Percentiles rank a stretch among this genome's conserved stretches.
These are phyloP conservation scores for Coremacera marginata DNA, from an alignment of 2,888 invertebrate genomes.

Conservation along the genomic window DNA sequence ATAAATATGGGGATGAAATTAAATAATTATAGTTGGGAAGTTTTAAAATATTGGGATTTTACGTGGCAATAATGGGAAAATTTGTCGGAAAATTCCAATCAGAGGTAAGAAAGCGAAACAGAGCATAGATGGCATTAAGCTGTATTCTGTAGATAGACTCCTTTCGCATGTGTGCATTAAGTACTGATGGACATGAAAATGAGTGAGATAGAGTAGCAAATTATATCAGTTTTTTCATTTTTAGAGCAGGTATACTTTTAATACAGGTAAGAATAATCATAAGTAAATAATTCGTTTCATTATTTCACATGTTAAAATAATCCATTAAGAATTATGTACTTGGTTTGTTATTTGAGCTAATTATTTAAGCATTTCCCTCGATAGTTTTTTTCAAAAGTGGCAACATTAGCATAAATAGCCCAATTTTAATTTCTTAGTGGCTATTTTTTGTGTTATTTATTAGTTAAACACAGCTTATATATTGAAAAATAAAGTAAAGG, in stretches of 20 bases:
- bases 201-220: background rate
- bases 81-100: background rate
- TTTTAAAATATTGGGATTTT: slow-evolving; percentile 4
- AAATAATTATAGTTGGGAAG: background rate
- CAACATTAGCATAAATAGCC: too few species aligned
- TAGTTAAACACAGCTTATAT: too few species aligned
- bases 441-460: too few species aligned
- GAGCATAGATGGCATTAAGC: background rate
- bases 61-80: background rate
- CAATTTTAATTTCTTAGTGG: too few species aligned
- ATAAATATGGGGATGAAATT: background rate
- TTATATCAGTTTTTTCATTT: background rate
- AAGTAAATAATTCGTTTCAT: too few species aligned
- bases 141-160: background rate
- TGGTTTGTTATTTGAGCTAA: too few species aligned
- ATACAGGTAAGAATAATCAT: background rate
- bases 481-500: too few species aligned
- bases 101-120: background rate
- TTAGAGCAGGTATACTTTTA: background rate
- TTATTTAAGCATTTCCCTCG: too few species aligned
- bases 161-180: background rate
- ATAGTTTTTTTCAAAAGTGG: too few species aligned
- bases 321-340: too few species aligned
- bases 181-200: background rate
- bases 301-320: too few species aligned